phyloP scores from a whole-genome alignment of 2,797 vertebrate genomes.

The Amblyopsis hoosieri region DNA sequence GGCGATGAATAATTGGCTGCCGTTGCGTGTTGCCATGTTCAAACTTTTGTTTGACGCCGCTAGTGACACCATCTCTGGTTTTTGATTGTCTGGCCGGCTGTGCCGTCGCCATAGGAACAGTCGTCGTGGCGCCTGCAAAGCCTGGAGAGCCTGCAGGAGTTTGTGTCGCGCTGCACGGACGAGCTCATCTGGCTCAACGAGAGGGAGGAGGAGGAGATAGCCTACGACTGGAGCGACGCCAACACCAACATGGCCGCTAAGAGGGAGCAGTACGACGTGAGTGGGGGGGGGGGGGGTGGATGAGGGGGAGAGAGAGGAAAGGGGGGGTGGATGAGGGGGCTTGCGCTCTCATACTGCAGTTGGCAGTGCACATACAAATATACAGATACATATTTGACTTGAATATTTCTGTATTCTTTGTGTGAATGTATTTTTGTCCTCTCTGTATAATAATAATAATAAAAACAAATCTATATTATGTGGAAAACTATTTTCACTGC shows the following conservation, averaged over 20 bases:
- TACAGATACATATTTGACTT: too few species aligned
- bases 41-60: conserved; percentile 1
- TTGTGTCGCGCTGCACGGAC: conserved; percentile 90
- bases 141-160: conserved; percentile 89
- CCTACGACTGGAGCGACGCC: conserved; percentile 94
- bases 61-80: not conserved
- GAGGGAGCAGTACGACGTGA: conserved; percentile 88
- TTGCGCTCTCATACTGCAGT: too few species aligned
- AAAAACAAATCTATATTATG: too few species aligned
- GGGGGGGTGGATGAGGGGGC: conserved; percentile 57
- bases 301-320: not conserved
- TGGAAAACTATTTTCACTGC: too few species aligned
- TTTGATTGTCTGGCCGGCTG: conserved; percentile 6
- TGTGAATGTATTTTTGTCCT: too few species aligned
- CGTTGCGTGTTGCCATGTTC: too few species aligned
- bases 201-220: conserved; percentile 95
- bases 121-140: conserved; percentile 92
- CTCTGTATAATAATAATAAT: too few species aligned
- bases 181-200: conserved; percentile 99
- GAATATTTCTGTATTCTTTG: too few species aligned
- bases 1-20: too few species aligned
- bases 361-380: too few species aligned
- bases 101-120: conserved; percentile 84
- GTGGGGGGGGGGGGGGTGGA: conserved; percentile 49
- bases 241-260: conserved; percentile 89